Base-by-base conservation (phyloP, 35 echinoderm and acorn worm species). In the Ophiothrix spiculata region DNA sequence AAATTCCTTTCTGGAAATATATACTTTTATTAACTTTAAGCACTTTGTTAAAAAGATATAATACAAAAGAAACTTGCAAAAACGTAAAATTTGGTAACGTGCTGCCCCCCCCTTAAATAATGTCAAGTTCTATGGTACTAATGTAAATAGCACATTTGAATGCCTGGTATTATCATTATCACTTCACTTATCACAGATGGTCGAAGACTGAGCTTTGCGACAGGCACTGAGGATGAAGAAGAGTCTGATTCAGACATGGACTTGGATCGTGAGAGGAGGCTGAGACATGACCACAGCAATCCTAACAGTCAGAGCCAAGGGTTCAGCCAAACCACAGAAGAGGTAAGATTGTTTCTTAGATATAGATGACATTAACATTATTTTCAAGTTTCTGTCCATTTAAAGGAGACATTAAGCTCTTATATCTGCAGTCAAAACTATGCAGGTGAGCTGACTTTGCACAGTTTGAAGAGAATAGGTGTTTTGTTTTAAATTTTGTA, bases 321-420 rank as follows among this genome's bases (percentile, higher is more conserved):
- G 19, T 88, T 90, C 36, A 94, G 92, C 77, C 92, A 94, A 75
- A 85, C 86, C 28, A 94, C 92, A 0, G 92, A 94, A 81, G 88
- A 94, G 85, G 92, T 90, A 38, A 8, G 45, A 54, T 8, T 21
- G 8, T 8, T 54, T 54, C 21, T 8, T 54, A 11, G 8, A 11
- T 21, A 8, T 54, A 11, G 8, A 11, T 54, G 21, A 11, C 45
- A 54, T 54, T 54, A 54, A 8, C 45, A 11, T 54, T 54, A 11
- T 54, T 54, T 54, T 54, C n/a, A n/a, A n/a, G n/a, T 54, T 54
- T 54, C 21, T 54, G 8, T 54, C 21, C 21, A 11, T 54, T 54
- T 11, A 54, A 11, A 54, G 8, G 8, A 11, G 45, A 54, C 45
- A 54, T 54, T 54, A 11, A 21, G 21, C 45, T 21, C 21, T 54